Evolutionary conservation across 2,888 invertebrate species (phyloP).

Genomic region (Campoplex nolae): DNA sequence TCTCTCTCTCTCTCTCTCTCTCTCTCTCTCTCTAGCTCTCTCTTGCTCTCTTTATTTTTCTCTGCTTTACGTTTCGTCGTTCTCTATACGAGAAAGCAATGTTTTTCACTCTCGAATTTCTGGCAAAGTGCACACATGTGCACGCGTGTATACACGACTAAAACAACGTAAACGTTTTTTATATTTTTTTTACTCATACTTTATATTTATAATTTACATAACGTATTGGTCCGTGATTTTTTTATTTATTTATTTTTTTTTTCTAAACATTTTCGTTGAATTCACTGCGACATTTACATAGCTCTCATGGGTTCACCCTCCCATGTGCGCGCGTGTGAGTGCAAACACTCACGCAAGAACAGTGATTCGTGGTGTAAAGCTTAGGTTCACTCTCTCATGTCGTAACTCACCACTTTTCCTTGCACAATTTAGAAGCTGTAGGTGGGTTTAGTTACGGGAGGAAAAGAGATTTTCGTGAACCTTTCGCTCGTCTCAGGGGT

Average conservation of each 20-base stretch:
- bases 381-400: not conserved
- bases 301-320: not conserved
- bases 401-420: constrained; percentile 4
- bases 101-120: not conserved
- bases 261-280: constrained; percentile 31
- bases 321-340: not conserved
- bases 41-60: not conserved
- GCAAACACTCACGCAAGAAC: not conserved
- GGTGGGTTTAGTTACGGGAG: not conserved
- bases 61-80: too few species aligned
- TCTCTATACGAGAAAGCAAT: not conserved
- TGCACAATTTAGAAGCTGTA: not conserved
- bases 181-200: not conserved
- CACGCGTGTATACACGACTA: too few species aligned
- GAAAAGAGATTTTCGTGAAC: constrained; percentile 1
- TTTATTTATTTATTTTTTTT: not conserved
- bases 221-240: too few species aligned
- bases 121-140: too few species aligned
- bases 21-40: not conserved
- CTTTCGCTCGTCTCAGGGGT: not conserved
- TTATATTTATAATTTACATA: not conserved
- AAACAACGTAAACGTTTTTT: too few species aligned
- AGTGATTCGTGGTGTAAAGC: not conserved
- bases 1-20: not conserved
- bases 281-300: constrained; percentile 37